phyloP scores from a whole-genome alignment of 2,113 vertebrate genomes.

The Caloenas nicobarica region DNA sequence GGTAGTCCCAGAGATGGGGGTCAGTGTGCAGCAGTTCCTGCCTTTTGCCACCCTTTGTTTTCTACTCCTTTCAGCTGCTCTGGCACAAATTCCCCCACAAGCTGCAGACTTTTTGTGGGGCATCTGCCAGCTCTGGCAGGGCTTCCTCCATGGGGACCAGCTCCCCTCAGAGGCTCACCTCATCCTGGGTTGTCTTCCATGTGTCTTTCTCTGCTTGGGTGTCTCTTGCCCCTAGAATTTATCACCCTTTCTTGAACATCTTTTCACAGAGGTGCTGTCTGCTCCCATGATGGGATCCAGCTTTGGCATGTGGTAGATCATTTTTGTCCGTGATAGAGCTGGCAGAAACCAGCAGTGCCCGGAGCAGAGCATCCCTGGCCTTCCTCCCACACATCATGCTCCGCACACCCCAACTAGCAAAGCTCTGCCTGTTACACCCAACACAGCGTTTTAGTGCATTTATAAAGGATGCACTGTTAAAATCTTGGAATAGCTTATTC shows the following conservation, averaged over 20 bases:
- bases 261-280: neutral
- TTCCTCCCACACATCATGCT: neutral
- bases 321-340: neutral
- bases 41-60: neutral
- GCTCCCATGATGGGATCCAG: neutral
- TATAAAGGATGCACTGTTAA: neutral
- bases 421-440: neutral
- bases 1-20: neutral
- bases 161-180: neutral
- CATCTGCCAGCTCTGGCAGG: neutral
- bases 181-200: neutral
- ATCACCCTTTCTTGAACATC: neutral
- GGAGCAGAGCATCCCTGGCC: neutral
- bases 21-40: neutral
- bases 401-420: neutral
- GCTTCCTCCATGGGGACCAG: neutral
- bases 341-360: neutral
- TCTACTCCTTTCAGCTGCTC: neutral
- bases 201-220: neutral
- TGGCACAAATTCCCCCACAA: neutral
- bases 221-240: neutral
- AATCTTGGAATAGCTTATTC: neutral
- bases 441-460: neutral
- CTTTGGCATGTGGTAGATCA: rapidly evolving
- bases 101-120: neutral